Evolutionary conservation across 1,140 invertebrate species (phyloP), one percentile per base, ranked within the genome.

Genomic region (Temnothorax longispinosus): DNA sequence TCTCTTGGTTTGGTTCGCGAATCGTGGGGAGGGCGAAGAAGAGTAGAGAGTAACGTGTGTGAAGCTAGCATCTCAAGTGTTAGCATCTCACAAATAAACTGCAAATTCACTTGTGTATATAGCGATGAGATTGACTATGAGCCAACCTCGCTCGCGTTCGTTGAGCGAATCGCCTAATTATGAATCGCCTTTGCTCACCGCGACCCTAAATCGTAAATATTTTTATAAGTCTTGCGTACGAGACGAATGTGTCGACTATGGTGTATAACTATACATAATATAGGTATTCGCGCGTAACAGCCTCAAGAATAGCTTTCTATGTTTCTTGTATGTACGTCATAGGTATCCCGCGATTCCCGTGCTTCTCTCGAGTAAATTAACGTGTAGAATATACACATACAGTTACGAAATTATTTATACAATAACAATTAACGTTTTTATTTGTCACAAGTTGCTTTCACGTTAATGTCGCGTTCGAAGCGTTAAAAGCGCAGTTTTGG

Each of bases 131-230:
- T 18, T 38, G 47, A 15, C 11, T 32, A 21, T 32, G 58, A 80
- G 47, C 77, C 62, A 54, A 78, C 50, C 76, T 64, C 18, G 58
- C 58, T 64, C 41, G 44, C 27, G 76, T 35, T 35, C 76, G 58
- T 50, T 44, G 58, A 38, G 44, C 74, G 7, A 27, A 27, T 27
- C 27, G 27, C 27, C 27, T 27, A 27, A 27, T 27, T 27, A 27
- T 27, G 27, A 27, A 0, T 27, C 15, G 52, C 11, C 35, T 74
- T 71, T 21, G 21, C 13, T 47, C 13, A 38, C 7, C 27, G 47
- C 67, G 38, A 4, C 18, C 67, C 69, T 52, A 52, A 50, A 50
- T 50, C 7, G 47, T 72, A 72, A 72, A 52, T 72, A 72, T 72
- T 72, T 72, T 13, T 27, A 47, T 35, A n/a, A 44, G 13, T 7